phyloP scores from a whole-genome alignment of 2,888 invertebrate genomes.

The Ommatoiulus sabulosus region DNA sequence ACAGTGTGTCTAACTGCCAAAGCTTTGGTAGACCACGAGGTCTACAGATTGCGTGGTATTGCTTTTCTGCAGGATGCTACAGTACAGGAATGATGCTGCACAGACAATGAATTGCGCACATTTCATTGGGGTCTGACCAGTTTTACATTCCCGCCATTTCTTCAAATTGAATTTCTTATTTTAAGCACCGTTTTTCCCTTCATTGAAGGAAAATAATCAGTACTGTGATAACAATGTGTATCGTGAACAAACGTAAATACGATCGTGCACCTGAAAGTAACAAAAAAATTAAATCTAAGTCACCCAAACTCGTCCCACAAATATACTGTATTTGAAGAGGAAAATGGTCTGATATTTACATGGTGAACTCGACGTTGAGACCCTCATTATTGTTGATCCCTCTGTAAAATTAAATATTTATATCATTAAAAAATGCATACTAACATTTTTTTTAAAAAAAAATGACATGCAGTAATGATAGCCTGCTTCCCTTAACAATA shows the following conservation, averaged over 20 bases:
- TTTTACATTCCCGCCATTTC: not conserved
- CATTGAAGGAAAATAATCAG: constrained; percentile 53
- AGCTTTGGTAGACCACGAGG: not conserved
- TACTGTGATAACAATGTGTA: not conserved
- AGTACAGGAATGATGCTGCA: not conserved
- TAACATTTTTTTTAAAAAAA: no score
- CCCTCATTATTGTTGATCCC: constrained; percentile 55
- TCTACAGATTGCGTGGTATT: not conserved
- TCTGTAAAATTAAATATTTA: constrained; percentile 47
- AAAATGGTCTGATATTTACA: constrained; percentile 31
- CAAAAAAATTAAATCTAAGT: not conserved
- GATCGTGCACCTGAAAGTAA: not conserved
- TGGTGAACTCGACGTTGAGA: constrained; percentile 51
- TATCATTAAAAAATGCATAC: no score
- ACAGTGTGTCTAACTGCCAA: not conserved
- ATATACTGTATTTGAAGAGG: not conserved
- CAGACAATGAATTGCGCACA: not conserved
- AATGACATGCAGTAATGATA: no score
- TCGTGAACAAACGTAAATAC: not conserved
- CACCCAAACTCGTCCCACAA: not conserved
- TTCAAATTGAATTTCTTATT: constrained; percentile 5
- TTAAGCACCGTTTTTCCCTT: constrained; percentile 31
- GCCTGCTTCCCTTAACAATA: no score
- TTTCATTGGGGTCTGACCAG: not conserved
- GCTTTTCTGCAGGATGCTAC: not conserved